Evolutionary conservation across 2,888 invertebrate genomes (phyloP), one percentile per base, ranked within the genome.

Genomic region (Leptopilina drosophilae): DNA sequence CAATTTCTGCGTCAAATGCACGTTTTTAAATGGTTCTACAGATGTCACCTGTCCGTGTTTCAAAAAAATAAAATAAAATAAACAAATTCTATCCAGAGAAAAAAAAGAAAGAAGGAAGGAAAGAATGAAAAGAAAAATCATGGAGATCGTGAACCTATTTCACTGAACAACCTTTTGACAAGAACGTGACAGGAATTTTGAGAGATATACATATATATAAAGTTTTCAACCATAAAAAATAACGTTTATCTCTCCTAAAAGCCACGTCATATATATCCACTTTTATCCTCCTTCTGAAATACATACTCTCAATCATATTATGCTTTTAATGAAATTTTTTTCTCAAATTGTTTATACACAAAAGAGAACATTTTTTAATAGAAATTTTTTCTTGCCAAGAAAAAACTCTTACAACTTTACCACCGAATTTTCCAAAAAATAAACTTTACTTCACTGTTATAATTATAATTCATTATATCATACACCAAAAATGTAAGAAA

Each of bases 121-220:
- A 33, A 33, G 33, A 33, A 33, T 33, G 33, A 33, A 33, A 69
- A 73, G 8, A 56, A n/a, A 40, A 73, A 73, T 14, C 73, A 73
- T 53, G 14, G 26, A 56, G 73, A 73, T 73, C 40, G 56, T 53
- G 33, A 33, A 73, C 73, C 56, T 56, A 73, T 73, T 73, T 73
- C 73, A 59, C 73, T 56, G 56, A 56, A 73, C 73, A 73, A 56
- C 56, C 53, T 56, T 56, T 53, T 73, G 73, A 56, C 73, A 56
- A 73, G 33, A 40, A 73, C 73, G 73, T 73, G 73, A 56, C 56
- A 33, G n/a, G 56, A 73, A 73, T 53, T 73, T 56, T 6, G 33
- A 5, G 26, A 33, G 0, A 42, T 42, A 42, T 42, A 20, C 20
- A 42, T n/a, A 7, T n/a, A 53, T 11, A 15, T 8, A 33, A 69